Evolutionary conservation across 2,113 vertebrate genomes (phyloP), one percentile per base, ranked within the genome.

Genomic region (Empidonax alnorum): DNA sequence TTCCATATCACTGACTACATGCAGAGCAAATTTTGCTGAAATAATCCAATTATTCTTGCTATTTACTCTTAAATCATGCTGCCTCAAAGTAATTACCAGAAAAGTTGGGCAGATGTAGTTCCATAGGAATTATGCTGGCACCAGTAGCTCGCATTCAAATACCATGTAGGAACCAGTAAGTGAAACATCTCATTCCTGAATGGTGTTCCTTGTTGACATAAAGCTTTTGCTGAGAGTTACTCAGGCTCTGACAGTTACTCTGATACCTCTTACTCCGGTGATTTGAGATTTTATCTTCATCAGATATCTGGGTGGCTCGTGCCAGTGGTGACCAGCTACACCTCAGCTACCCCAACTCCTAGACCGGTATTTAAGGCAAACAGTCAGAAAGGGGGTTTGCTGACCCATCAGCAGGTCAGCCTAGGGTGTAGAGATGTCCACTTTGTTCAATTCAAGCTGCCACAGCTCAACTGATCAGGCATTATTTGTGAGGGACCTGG

Each of bases 1-100:
- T 91, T 96, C 53, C n/a, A 11, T 73, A 66, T 55, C 87, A 87
- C 14, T 66, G 50, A 42, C 42, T 94, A 76, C 37, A 77, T 7
- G 41, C 24, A 84, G 63, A 84, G 78, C 33, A 93, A 66, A 75
- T 93, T 76, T 59, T 89, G 65, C 66, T 87, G 47, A 80, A 92
- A 31, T 83, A 88, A 88, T 90, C 46, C 25, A 94, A 53, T 87
- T 89, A 87, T 65, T 92, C 69, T 87, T 93, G 55, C 69, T 68
- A 35, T 55, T 89, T 81, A 58, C 44, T 97, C 90, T 87, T 80
- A 75, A 71, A 78, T 56, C 55, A 66, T 41, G 56, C 74, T 95
- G 62, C 46, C 77, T 91, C 30, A 65, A 73, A 68, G 17, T 59
- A 89, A 89, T 92, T 87, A 79, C 50, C 46, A 79, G 69, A 75